A percentile compares a stretch with the other conserved stretches of the same genome.
These are phyloP conservation scores for Peromyscus attwateri DNA, from an alignment of 2,797 vertebrate species.

Conservation along the genomic window DNA sequence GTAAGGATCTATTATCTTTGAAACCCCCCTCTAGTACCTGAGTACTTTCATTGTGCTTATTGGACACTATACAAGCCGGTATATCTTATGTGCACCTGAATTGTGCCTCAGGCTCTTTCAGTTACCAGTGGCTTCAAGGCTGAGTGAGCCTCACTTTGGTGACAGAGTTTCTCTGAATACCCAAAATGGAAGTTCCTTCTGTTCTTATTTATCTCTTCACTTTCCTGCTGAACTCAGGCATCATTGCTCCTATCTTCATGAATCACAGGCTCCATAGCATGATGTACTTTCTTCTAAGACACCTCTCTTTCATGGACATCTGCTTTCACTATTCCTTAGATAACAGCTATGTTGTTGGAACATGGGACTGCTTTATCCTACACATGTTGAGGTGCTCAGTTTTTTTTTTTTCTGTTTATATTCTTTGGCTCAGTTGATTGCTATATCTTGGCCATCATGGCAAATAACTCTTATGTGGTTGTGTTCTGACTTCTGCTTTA, in stretches of 20 bases:
- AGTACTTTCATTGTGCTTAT: neutral
- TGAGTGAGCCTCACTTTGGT: constrained; percentile 42
- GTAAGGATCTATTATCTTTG: neutral
- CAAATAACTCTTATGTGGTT: constrained; percentile 59
- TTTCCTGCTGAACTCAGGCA: constrained; percentile 60
- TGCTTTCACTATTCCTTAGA: constrained; percentile 56
- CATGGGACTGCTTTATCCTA: neutral
- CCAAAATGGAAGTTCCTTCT: neutral
- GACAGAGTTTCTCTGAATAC: neutral
- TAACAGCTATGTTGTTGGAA: constrained; percentile 45
- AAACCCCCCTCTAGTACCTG: neutral
- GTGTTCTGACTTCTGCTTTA: constrained; percentile 67
- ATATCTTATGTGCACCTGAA: neutral
- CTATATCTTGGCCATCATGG: constrained; percentile 73
- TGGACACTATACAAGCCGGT: neutral
- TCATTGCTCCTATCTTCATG: constrained; percentile 4
- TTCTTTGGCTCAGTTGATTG: constrained; percentile 62
- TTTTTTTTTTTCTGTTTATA: constrained; percentile 70
- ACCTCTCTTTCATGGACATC: constrained; percentile 75
- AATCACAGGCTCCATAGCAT: constrained; percentile 63
- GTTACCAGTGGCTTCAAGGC: neutral
- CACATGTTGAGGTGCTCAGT: neutral
- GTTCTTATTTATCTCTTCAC: constrained; percentile 70
- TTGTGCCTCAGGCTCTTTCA: neutral
- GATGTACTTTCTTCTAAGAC: constrained; percentile 75